Conservation (phyloP, 2,888 invertebrate genomes). For the Drosophila mimica region DNA sequence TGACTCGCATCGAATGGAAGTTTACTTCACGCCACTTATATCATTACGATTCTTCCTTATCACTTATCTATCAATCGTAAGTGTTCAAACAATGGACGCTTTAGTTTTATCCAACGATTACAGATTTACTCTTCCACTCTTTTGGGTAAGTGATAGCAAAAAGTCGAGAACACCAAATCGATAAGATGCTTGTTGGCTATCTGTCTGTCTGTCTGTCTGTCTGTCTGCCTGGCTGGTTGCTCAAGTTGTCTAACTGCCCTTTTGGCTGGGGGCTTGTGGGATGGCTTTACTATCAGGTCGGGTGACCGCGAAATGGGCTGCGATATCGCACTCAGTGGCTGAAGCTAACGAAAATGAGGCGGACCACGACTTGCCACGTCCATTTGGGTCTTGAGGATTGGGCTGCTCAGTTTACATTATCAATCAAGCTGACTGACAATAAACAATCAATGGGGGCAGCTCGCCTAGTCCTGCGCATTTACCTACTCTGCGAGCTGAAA, state of each 20-base stretch:
- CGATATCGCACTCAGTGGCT: conserved; percentile 53
- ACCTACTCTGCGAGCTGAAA: conserved; percentile 58
- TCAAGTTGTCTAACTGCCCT: conserved; percentile 18
- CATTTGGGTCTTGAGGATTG: conserved; percentile 31
- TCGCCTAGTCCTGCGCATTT: conserved; percentile 36
- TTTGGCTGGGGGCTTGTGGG: conserved; percentile 23
- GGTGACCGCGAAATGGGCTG: conserved; percentile 30
- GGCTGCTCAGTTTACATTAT: conserved; percentile 76
- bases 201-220: neutral
- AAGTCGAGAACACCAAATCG: conserved; percentile 62
- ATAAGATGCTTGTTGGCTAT: conserved; percentile 59
- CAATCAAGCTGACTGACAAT: conserved; percentile 78
- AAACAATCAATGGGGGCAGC: conserved; percentile 43
- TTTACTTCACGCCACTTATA: neutral
- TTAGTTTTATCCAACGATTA: conserved; percentile 41
- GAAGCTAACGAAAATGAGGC: conserved; percentile 52
- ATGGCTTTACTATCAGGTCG: conserved; percentile 48
- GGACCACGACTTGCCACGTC: conserved; percentile 3
- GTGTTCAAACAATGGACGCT: conserved; percentile 12
- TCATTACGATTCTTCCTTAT: neutral
- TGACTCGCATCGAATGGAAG: neutral
- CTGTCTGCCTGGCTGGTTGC: neutral
- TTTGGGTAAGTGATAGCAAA: conserved; percentile 50
- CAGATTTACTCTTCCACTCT: conserved; percentile 35
- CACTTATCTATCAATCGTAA: conserved; percentile 36